phyloP scores from a whole-genome alignment of 2,888 invertebrate species.

The Epinotia ramella region DNA sequence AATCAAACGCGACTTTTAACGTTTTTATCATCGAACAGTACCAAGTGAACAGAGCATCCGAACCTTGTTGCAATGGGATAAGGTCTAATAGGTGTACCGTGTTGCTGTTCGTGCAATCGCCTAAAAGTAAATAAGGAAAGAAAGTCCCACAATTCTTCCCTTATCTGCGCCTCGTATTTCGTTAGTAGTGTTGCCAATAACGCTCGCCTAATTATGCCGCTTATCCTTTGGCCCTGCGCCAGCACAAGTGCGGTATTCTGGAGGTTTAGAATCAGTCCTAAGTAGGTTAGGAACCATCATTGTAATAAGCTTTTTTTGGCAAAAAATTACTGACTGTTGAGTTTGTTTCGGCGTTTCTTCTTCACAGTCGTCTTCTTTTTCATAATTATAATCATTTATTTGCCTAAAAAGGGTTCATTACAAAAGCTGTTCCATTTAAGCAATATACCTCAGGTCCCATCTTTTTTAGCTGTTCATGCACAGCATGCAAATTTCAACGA shows the following conservation, averaged over 20 bases:
- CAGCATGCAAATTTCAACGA: no score
- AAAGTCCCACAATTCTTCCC: background rate
- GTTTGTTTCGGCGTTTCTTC: no score
- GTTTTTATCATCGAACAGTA: background rate
- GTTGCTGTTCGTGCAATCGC: no score
- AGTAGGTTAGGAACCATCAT: no score
- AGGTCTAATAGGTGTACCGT: background rate
- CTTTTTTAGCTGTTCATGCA: no score
- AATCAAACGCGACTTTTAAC: background rate
- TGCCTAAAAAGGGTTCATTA: no score
- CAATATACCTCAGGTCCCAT: no score
- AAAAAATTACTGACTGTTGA: no score
- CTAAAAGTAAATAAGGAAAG: background rate
- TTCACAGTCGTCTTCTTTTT: no score
- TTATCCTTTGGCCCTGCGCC: slow-evolving; percentile 16
- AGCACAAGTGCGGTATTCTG: background rate
- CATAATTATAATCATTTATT: no score
- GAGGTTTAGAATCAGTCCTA: background rate
- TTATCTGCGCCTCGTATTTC: slow-evolving; percentile 8
- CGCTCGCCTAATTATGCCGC: slow-evolving; percentile 21
- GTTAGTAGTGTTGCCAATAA: background rate
- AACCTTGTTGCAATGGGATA: background rate
- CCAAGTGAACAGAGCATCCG: background rate
- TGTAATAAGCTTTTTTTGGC: no score
- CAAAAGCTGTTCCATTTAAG: no score